Percentiles rank a stretch among this genome's conserved stretches.
Evolutionary conservation across 2,888 invertebrate genomes (phyloP).

Genomic region (Harpagoxenus sublaevis): DNA sequence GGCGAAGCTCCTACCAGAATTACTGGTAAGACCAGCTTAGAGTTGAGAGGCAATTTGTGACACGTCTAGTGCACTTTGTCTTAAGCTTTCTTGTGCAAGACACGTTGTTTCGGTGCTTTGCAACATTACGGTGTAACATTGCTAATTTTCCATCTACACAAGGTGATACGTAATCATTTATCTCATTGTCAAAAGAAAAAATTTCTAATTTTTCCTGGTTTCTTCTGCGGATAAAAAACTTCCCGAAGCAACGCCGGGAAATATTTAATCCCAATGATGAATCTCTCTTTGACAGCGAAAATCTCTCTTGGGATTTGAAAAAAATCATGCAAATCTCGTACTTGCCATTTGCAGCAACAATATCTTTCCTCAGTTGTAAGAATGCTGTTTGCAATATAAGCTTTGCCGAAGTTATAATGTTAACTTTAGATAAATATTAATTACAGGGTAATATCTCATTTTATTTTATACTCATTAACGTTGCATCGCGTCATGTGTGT

Average conservation of each 20-base stretch:
- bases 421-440: not conserved
- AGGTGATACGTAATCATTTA: not conserved
- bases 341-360: not conserved
- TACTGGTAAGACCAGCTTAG: not conserved
- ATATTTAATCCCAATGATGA: not conserved
- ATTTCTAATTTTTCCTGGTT: not conserved
- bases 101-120: not conserved
- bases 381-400: not conserved
- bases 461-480: not conserved
- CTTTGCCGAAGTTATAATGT: not conserved
- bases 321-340: not conserved
- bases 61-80: not conserved
- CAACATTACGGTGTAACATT: no score
- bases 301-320: not conserved
- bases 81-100: not conserved
- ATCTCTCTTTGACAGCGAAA: not conserved
- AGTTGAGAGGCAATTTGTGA: not conserved
- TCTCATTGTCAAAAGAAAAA: not conserved
- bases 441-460: not conserved
- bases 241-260: not conserved
- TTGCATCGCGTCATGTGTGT: not conserved
- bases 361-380: not conserved
- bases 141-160: not conserved
- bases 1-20: not conserved
- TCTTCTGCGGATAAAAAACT: not conserved